These are phyloP conservation scores for Listronotus bonariensis DNA, from an alignment of 1,140 invertebrate genomes.

Conservation along the genomic window DNA sequence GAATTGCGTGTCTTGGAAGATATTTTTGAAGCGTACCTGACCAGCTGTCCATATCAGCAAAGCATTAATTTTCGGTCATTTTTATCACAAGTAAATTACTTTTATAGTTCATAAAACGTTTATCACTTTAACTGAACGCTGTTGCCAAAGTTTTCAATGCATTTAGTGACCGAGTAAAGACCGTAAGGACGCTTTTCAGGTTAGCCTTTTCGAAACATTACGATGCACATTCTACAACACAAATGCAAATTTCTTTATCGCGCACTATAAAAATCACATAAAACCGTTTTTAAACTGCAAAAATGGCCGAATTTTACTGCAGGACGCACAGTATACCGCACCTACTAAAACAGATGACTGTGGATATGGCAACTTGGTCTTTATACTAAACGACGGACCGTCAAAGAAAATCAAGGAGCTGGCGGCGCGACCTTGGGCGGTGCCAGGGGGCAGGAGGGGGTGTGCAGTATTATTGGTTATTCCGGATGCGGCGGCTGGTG, in stretches of 20 bases:
- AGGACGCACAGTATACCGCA: not conserved
- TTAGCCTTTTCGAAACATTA: no score
- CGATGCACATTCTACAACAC: not conserved
- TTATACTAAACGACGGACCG: conserved; percentile 19
- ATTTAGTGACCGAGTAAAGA: no score
- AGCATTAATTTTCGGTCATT: no score
- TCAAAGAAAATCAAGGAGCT: conserved; percentile 29
- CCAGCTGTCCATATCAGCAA: no score
- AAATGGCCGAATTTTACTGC: not conserved
- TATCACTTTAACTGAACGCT: no score
- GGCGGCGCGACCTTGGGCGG: conserved; percentile 27
- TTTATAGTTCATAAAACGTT: no score
- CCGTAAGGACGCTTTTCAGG: no score
- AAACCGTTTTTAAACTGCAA: not conserved
- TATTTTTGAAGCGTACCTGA: no score
- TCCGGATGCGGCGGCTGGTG: conserved; percentile 35
- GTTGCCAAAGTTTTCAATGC: no score
- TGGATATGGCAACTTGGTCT: conserved; percentile 21
- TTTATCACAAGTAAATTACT: no score
- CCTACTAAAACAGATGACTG: conserved; percentile 14
- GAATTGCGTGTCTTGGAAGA: no score
- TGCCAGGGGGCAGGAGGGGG: conserved; percentile 24
- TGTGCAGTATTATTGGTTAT: conserved; percentile 46
- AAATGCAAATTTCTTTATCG: not conserved
- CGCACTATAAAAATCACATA: not conserved